Evolutionary conservation across 2,888 invertebrate species (phyloP), one percentile per base, ranked within the genome.

Genomic region (Apodemia zela): DNA sequence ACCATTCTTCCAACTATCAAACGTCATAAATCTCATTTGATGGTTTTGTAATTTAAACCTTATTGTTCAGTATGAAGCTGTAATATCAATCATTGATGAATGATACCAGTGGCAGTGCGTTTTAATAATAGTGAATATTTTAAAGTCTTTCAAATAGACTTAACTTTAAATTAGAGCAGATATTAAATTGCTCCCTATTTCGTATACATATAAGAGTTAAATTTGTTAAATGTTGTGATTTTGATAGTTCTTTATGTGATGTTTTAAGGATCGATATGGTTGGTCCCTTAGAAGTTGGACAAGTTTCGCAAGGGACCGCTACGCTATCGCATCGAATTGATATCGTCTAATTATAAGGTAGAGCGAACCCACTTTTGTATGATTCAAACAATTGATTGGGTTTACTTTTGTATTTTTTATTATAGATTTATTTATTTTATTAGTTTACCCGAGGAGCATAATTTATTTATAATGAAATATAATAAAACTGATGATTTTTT

Each of bases 301-400:
- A 73, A 79, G 87, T 90, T 90, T 89, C 85, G 89, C 82, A 89
- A 90, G 86, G 81, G 80, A 79, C 81, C 77, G 83, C 82, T 76
- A 79, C 81, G 84, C 80, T 84, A 89, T 88, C 85, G 84, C 82
- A 82, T 87, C 86, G 85, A 85, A 87, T 86, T 85, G 87, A 89
- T 89, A 89, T 88, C 83, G 81, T 82, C 84, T 90, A 90, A 90
- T 90, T 89, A 89, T 85, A 87, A 85, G 87, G 86, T 84, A 85
- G 75, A 81, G 83, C 75, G 73, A 80, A 75, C 73, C 73, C 76
- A 75, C 72, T 76, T 73, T 74, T 71, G 72, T 72, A 72, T 73
- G 73, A 72, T 68, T 72, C 72, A 74, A 73, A 78, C 77, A 74
- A 77, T 78, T 73, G 78, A 72, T 72, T 66, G 67, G 66, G 72